Base-by-base conservation (phyloP, 2,797 vertebrate species). In the Brachymystax lenok region DNA sequence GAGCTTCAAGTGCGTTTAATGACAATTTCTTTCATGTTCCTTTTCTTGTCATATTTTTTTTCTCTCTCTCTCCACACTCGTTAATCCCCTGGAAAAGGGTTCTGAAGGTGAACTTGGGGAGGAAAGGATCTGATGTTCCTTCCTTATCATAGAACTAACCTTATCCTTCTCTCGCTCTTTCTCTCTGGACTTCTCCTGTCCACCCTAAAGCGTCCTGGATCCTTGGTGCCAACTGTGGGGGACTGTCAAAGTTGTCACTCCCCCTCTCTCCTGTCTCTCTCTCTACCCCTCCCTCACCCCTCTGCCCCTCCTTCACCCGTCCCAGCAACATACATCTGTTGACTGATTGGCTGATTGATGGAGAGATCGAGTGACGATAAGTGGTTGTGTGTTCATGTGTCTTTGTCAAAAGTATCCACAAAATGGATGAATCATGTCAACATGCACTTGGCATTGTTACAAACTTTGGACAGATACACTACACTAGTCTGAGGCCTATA, bases 161-260 rank as follows among this genome's bases (percentile, higher is more conserved):
- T 82, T 80, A 74, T 68, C 73, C 66, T 80, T 74, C 76, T 84
- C 75, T 63, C 71, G 40, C 27, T 70, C 75, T 68, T 77, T 70
- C 85, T 89, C 79, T 88, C 73, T 74, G 82, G 79, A 90, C 86
- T 89, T 85, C 80, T 82, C 81, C 84, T 69, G 56, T 80, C 85
- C 74, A 46, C 86, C 91, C 89, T 85, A 85, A 90, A 88, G 88
- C 88, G 89, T 91, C 89, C 88, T 86, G 90, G 88, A 86, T 90
- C 88, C 83, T 82, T 70, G 75, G 79, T 93, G 93, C 92, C 94
- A 95, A 95, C 93, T 94, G 94, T 91, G 91, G 88, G 86, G 80
- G 88, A 92, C 92, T 91, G 93, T 95, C 93, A 95, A 86, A 88
- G 83, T 79, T 80, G 72, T 52, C 5, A 66, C 75, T 66, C 77